These are phyloP conservation scores for Trichacis sp. DNA, from an alignment of 2,888 invertebrate species.

Conservation along the genomic window DNA sequence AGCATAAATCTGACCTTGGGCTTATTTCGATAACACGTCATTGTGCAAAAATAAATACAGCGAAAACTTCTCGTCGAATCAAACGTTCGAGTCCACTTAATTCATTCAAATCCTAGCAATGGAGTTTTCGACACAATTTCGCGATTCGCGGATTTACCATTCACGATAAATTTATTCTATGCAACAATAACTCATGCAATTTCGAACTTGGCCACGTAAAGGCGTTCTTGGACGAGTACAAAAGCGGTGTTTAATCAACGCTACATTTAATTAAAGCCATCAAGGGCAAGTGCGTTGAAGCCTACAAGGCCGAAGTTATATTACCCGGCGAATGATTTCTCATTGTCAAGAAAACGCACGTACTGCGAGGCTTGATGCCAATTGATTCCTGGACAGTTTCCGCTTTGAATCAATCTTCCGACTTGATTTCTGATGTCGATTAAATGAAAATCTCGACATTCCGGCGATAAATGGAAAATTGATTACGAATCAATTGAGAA, in stretches of 20 bases:
- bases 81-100: too few species aligned
- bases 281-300: conserved; percentile 1
- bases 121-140: too few species aligned
- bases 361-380: conserved; percentile 20
- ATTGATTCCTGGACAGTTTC: conserved; percentile 31
- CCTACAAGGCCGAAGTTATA: conserved; percentile 15
- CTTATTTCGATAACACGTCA: too few species aligned
- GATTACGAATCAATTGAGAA: too few species aligned
- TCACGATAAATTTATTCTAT: too few species aligned
- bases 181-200: too few species aligned
- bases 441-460: too few species aligned
- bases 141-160: too few species aligned
- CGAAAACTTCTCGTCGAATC: too few species aligned
- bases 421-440: too few species aligned
- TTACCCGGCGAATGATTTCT: conserved; percentile 24
- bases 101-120: too few species aligned
- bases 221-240: neutral
- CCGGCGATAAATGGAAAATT: too few species aligned
- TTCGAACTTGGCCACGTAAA: neutral
- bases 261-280: neutral
- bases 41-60: neutral
- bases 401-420: conserved; percentile 23
- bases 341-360: conserved; percentile 26
- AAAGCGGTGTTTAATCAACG: neutral
- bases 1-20: neutral